phyloP scores from a whole-genome alignment of 2,888 invertebrate genomes.

The Ariolimax columbianus region DNA sequence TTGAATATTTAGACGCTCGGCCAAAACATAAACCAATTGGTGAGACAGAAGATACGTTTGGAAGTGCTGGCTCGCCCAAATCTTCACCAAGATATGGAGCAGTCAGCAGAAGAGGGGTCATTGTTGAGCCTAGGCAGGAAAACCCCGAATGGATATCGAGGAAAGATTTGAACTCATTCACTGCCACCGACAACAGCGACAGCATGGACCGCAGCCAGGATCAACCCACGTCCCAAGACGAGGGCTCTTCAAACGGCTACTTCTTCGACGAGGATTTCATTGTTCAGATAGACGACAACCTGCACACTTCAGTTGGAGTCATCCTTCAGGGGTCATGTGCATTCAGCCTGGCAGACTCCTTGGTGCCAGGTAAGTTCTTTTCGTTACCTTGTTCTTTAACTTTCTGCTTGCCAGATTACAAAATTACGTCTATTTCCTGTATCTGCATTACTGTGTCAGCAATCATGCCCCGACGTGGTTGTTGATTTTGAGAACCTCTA shows the following conservation, averaged over 20 bases:
- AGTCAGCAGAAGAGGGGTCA: background rate
- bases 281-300: slow-evolving; percentile 72
- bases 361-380: slow-evolving; percentile 59
- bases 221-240: slow-evolving; percentile 63
- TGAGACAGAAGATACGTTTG: background rate
- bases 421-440: too few species aligned
- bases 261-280: slow-evolving; percentile 78
- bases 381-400: too few species aligned
- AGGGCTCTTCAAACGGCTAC: slow-evolving; percentile 73
- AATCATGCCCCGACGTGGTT: too few species aligned
- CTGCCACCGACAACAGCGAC: slow-evolving; percentile 29
- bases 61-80: background rate
- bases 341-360: slow-evolving; percentile 64
- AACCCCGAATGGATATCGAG: background rate
- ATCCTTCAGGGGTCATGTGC: slow-evolving; percentile 49
- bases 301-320: slow-evolving; percentile 59
- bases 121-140: background rate
- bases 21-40: background rate
- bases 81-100: background rate
- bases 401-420: too few species aligned
- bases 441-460: too few species aligned
- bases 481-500: too few species aligned
- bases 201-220: slow-evolving; percentile 35
- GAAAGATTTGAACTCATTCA: slow-evolving; percentile 21
- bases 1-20: background rate